Conservation (phyloP, 2,113 vertebrate genomes). For the Paedocypris sp. region DNA sequence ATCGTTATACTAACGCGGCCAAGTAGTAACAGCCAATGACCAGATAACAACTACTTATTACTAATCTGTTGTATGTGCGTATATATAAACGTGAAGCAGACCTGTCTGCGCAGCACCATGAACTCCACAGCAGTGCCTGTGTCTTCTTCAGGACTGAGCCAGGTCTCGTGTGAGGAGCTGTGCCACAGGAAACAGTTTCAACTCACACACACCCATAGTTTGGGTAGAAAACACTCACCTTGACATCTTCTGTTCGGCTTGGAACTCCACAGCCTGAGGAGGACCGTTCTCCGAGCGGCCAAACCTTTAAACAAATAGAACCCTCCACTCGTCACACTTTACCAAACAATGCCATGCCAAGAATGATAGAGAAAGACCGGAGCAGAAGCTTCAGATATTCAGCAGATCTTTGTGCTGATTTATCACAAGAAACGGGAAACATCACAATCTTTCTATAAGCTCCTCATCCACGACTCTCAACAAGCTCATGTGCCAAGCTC, state of each 20-base stretch:
- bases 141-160: slow-evolving; percentile 44
- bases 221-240: slow-evolving; percentile 47
- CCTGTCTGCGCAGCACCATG: slow-evolving; percentile 53
- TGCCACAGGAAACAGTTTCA: background rate
- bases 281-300: slow-evolving; percentile 15
- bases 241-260: slow-evolving; percentile 27
- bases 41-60: too few species aligned
- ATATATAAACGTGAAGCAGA: slow-evolving; percentile 3
- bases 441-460: too few species aligned
- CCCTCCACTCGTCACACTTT: background rate
- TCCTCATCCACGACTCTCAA: too few species aligned
- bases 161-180: slow-evolving; percentile 34
- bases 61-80: background rate
- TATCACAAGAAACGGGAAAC: too few species aligned
- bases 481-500: too few species aligned
- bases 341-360: background rate
- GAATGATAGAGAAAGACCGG: too few species aligned
- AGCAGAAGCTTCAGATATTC: too few species aligned
- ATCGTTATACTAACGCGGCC: too few species aligned
- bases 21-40: too few species aligned
- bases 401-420: too few species aligned
- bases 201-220: too few species aligned
- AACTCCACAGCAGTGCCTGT: slow-evolving; percentile 45
- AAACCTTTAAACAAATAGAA: slow-evolving; percentile 33
- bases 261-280: slow-evolving; percentile 7